These are phyloP conservation scores for Porites cylindrica DNA, from an alignment of 92 coral and sea anemone species.

Conservation along the genomic window DNA sequence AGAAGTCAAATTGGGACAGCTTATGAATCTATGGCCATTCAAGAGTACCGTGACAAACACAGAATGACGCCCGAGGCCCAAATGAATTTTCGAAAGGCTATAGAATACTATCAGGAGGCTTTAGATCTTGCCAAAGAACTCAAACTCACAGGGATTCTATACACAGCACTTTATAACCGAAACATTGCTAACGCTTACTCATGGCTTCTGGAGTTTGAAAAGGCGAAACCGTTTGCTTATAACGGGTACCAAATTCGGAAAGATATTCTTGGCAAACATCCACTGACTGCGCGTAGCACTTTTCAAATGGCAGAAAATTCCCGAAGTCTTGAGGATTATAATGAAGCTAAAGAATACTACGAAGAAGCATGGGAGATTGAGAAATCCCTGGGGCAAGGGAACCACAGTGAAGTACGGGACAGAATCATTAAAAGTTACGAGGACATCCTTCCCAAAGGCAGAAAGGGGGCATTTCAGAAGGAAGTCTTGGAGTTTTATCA, in stretches of 20 bases:
- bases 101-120: conserved; percentile 59
- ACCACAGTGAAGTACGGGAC: conserved; percentile 69
- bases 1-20: conserved; percentile 59
- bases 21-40: conserved; percentile 36
- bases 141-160: conserved; percentile 33
- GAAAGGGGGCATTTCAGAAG: conserved; percentile 2
- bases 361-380: conserved; percentile 74
- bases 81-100: conserved; percentile 20
- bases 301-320: conserved; percentile 65
- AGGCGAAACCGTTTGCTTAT: conserved; percentile 50
- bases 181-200: conserved; percentile 65
- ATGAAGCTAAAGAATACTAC: conserved; percentile 50
- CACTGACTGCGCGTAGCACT: conserved; percentile 53
- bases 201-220: conserved; percentile 24
- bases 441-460: background rate
- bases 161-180: conserved; percentile 61
- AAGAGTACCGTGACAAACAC: no score
- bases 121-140: conserved; percentile 62
- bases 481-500: conserved; percentile 38
- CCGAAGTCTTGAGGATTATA: conserved; percentile 2
- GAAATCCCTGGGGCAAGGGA: conserved; percentile 46
- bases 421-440: conserved; percentile 29
- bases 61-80: background rate
- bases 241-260: conserved; percentile 60
- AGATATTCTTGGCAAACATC: conserved; percentile 62